Base-by-base conservation (phyloP, 1,140 invertebrate genomes). In the Onthophagus taurus region DNA sequence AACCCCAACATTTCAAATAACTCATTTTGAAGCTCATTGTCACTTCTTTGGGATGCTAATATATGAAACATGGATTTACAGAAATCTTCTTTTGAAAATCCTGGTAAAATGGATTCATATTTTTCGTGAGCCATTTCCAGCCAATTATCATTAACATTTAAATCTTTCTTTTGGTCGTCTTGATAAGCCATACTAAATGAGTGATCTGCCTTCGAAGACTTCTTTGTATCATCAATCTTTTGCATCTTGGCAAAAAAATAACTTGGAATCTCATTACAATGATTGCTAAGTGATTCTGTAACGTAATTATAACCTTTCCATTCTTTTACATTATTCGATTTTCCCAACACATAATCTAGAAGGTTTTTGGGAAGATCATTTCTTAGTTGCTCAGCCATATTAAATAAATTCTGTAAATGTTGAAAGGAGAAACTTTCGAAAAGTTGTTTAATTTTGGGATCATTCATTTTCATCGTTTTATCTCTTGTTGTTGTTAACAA, bases 1-100 rank as follows among this genome's bases (percentile, higher is more conserved):
- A 83, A 91, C 4, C 92, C 89, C 42, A 87, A 70, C 13, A 94
- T 64, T 52, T 95, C 90, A 67, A 94, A 84, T 5, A 97, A 64
- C 63, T 91, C 87, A 68, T 83, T 86, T 60, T 93, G 84, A 44
- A 91, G 63, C 58, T 85, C 83, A 55, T 85, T 79, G 58, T 80
- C 75, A 26, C 69, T 72, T 53, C 72, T 72, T 31, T 72, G 69
- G 1, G 83, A 78, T 45, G 76, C 72, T 1, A 83, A 58, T 11
- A 78, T 72, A 3, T 69, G 67, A 2, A 78, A 64, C 3, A 88
- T 67, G 2, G 73, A 71, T 26, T 70, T 68, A 4, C 72, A 53
- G 36, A 86, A 72, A 38, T 83, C 72, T 2, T 73, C 68, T 53
- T 66, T 70, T 5, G 70, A 65, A 52, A 80, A 69, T 4, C 66